phyloP scores from a whole-genome alignment of 2,113 vertebrate species.

The Nyctereutes procyonoides region DNA sequence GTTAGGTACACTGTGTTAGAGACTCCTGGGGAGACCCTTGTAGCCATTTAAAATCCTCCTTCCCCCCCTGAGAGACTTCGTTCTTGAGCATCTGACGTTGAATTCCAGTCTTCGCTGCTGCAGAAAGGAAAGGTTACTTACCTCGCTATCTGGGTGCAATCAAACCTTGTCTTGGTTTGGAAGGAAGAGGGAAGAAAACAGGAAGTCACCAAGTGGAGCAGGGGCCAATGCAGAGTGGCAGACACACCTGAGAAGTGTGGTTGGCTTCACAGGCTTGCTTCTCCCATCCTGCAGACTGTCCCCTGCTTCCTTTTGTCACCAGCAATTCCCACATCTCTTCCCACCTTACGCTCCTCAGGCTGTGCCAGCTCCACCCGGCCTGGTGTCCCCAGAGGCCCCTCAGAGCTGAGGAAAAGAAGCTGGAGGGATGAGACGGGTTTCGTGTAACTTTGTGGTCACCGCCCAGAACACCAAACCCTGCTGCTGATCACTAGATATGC shows the following conservation, averaged over 20 bases:
- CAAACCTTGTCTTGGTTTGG: neutral
- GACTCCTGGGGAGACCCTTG: neutral
- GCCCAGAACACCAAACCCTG: neutral
- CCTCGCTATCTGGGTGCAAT: neutral
- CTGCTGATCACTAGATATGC: neutral
- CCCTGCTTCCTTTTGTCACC: neutral
- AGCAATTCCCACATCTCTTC: neutral
- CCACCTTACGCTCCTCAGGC: neutral
- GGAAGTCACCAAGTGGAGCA: neutral
- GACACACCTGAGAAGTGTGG: neutral
- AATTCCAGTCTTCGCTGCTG: neutral
- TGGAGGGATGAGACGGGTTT: neutral
- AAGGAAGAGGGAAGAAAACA: conserved; percentile 22
- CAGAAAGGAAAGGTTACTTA: neutral
- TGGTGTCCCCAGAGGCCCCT: neutral
- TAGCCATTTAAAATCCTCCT: neutral
- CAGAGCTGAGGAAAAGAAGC: neutral
- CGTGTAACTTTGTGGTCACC: neutral
- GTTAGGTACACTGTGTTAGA: neutral
- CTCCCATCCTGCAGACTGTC: neutral
- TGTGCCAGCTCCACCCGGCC: accelerated
- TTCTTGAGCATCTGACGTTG: neutral
- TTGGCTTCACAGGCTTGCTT: neutral
- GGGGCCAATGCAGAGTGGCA: neutral
- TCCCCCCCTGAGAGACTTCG: neutral